These are phyloP conservation scores for Lepus timidus DNA, from an alignment of 2,113 vertebrate genomes.

Conservation along the genomic window DNA sequence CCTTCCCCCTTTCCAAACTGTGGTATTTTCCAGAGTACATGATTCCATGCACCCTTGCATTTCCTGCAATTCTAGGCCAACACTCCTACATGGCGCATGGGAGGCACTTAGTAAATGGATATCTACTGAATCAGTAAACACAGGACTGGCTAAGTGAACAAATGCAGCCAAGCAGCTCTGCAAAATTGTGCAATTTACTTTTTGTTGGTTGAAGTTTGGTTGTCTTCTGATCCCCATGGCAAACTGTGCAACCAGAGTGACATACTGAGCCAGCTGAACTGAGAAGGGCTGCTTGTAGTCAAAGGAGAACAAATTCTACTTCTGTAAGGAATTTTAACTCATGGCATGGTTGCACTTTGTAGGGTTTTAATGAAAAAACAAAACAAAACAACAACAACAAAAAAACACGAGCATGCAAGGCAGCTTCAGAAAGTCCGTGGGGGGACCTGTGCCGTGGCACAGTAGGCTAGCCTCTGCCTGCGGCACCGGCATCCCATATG, in stretches of 20 bases:
- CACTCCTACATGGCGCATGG: no score
- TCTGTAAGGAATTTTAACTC: not conserved
- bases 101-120: not conserved
- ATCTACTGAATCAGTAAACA: not conserved
- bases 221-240: not conserved
- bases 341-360: not conserved
- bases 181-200: not conserved
- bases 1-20: rapidly evolving
- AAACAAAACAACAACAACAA: not conserved
- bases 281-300: not conserved
- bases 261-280: not conserved
- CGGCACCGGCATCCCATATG: no score
- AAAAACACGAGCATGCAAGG: no score
- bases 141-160: not conserved
- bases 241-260: not conserved
- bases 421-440: no score
- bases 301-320: not conserved
- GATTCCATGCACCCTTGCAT: not conserved
- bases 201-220: not conserved
- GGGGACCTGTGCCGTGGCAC: no score
- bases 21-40: not conserved
- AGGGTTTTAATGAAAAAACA: not conserved
- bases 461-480: no score
- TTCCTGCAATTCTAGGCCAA: not conserved
- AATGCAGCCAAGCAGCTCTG: not conserved